Evolutionary conservation across 23 tunicate genomes (phyloP), one percentile per base, ranked within the genome.

Genomic region (Corella eumyota): DNA sequence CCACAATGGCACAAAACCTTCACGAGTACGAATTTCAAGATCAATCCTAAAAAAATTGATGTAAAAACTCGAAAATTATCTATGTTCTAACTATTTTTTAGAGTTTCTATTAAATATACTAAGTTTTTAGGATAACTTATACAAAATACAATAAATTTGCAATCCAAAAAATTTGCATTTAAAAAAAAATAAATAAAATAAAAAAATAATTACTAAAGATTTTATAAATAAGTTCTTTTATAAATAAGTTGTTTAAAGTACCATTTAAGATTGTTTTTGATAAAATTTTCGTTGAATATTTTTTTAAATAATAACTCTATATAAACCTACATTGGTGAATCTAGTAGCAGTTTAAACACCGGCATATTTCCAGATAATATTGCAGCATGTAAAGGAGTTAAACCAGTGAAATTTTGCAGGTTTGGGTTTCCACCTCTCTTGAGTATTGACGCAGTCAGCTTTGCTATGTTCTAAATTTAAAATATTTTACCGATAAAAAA

Each of bases 371-470:
- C 57, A 7, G 66, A 45, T 17, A 57, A 6, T 4, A 75, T 30
- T 7, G 73, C 58, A n/a, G 66, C 58, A 57, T 75, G 82, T n/a
- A 75, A 56, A 4, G 82, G 38, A 2, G 82, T 57, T 17, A 68
- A 58, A 28, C 82, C 82, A 9, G 36, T 27, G 1, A 73, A 56
- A 32, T 75, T 56, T 25, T 72, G 34, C 33, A 65, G 22, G 57
- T 75, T 75, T 7, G 82, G 82, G 30, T 66, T 75, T 21, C 67
- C 82, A 6, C 82, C 82, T 57, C 58, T 75, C 32, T 75, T 75
- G 34, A 75, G 33, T 50, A 75, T 19, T 20, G 58, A 21, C 32
- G 82, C 58, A 22, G 82, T 58, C 22, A 75, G 22, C 17, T 67
- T 66, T 13, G 71, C 58, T 3, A 75, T 58, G 32, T 67, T 75